Percentiles rank a stretch among this genome's conserved stretches.
phyloP scores from a whole-genome alignment of 2,113 vertebrate species.

The Phrynosoma platyrhinos region DNA sequence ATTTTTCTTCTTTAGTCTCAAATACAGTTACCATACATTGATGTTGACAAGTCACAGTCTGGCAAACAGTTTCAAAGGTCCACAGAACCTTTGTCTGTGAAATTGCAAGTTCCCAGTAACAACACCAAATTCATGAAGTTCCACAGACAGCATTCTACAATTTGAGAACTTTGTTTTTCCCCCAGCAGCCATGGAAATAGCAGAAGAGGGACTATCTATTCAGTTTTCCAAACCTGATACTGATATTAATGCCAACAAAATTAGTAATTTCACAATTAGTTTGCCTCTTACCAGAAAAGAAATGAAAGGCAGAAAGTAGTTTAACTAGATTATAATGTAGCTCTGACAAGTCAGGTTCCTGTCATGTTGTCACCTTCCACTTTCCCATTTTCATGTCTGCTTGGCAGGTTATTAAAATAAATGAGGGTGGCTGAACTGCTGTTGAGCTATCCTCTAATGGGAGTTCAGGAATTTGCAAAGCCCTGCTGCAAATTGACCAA shows the following conservation, averaged over 20 bases:
- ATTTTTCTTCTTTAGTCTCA: background rate
- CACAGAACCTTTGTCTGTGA: background rate
- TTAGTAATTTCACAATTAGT: conserved; percentile 89
- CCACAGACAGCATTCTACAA: conserved; percentile 16
- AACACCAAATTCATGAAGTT: background rate
- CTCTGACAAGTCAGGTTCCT: conserved; percentile 92
- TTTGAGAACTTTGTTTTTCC: conserved; percentile 45
- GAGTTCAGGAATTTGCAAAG: conserved; percentile 88
- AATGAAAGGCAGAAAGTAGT: conserved; percentile 83
- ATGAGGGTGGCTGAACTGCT: conserved; percentile 89
- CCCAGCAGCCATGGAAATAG: conserved; percentile 44
- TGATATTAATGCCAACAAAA: conserved; percentile 85
- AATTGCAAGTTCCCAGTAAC: background rate
- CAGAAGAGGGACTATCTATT: conserved; percentile 54
- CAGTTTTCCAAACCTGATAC: conserved; percentile 66
- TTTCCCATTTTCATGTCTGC: conserved; percentile 97
- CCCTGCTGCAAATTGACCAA: conserved; percentile 88
- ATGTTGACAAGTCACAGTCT: background rate
- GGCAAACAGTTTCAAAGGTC: background rate
- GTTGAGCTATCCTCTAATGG: conserved; percentile 88
- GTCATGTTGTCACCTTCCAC: conserved; percentile 90
- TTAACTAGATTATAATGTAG: conserved; percentile 89
- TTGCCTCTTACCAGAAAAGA: conserved; percentile 81
- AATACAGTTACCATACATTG: background rate
- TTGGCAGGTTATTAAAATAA: conserved; percentile 99